A percentile compares a stretch with the other conserved stretches of the same genome.
Evolutionary conservation across 2,113 vertebrate species (phyloP).

Genomic region (Ictidomys tridecemlineatus): DNA sequence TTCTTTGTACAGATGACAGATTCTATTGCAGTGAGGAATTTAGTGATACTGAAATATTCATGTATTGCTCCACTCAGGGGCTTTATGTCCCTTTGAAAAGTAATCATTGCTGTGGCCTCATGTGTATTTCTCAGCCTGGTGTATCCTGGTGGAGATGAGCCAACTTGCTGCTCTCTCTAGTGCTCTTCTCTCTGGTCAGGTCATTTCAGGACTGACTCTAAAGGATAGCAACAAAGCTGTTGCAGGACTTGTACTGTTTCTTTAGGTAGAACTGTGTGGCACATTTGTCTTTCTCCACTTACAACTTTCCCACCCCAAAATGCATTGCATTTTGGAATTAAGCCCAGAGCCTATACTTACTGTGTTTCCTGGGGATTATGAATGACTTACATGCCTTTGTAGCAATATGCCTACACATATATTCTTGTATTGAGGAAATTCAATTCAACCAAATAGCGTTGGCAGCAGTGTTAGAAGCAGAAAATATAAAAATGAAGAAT

Average conservation of each 20-base stretch:
- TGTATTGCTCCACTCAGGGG: neutral
- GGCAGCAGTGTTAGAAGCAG: neutral
- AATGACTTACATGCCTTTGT: neutral
- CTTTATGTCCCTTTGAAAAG: slow-evolving; percentile 12
- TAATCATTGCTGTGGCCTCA: neutral
- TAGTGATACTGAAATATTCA: slow-evolving; percentile 22
- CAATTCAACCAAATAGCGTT: neutral
- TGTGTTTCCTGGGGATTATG: neutral
- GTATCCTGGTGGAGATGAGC: neutral
- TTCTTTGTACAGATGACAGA: neutral
- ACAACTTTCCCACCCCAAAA: neutral
- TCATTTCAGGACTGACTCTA: neutral
- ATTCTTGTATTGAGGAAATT: neutral
- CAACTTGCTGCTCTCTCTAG: neutral
- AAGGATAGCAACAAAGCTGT: neutral
- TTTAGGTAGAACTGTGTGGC: neutral
- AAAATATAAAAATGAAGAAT: neutral
- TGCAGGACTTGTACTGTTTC: neutral
- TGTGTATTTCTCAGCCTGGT: neutral
- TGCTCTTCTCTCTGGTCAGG: neutral
- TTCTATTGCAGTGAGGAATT: neutral
- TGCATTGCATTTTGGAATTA: neutral
- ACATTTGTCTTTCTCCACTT: neutral
- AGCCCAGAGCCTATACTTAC: neutral
- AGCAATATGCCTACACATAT: neutral